Conservation (phyloP, 2,797 vertebrate genomes). For the Discoglossus pictus region DNA sequence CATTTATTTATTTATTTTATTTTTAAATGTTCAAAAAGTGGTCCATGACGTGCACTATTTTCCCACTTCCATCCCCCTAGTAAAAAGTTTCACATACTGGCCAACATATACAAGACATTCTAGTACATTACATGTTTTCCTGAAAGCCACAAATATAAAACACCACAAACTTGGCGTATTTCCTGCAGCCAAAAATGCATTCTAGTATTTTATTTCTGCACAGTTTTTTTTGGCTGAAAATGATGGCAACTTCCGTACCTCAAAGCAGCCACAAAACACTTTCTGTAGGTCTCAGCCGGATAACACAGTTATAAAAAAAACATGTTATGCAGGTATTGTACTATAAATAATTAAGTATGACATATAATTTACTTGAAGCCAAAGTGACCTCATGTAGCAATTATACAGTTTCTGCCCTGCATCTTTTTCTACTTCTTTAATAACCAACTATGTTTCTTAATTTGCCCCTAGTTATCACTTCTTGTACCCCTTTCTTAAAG, state of each 20-base stretch:
- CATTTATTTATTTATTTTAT: too few species aligned
- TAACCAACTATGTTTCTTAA: too few species aligned
- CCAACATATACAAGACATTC: not conserved
- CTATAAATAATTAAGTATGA: slow-evolving; percentile 12
- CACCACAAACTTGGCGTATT: slow-evolving; percentile 30
- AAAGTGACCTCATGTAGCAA: too few species aligned
- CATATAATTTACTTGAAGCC: too few species aligned
- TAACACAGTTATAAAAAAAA: not conserved
- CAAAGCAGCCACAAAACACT: slow-evolving; percentile 26
- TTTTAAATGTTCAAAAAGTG: too few species aligned
- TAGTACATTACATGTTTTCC: not conserved
- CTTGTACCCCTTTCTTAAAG: too few species aligned
- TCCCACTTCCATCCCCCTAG: too few species aligned
- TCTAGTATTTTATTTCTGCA: slow-evolving; percentile 34
- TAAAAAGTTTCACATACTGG: not conserved
- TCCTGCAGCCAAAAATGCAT: slow-evolving; percentile 30
- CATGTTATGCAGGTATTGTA: slow-evolving; percentile 39
- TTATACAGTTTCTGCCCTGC: too few species aligned
- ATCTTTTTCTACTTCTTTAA: too few species aligned
- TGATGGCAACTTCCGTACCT: slow-evolving; percentile 11
- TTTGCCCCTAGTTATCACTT: too few species aligned
- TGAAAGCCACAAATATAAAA: slow-evolving; percentile 34
- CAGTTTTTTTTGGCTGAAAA: slow-evolving; percentile 25
- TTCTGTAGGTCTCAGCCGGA: slow-evolving; percentile 34
- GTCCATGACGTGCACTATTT: too few species aligned